A percentile compares a stretch with the other conserved stretches of the same genome.
phyloP scores from a whole-genome alignment of 2,888 invertebrate genomes.

The Caenorhabditis sp. region DNA sequence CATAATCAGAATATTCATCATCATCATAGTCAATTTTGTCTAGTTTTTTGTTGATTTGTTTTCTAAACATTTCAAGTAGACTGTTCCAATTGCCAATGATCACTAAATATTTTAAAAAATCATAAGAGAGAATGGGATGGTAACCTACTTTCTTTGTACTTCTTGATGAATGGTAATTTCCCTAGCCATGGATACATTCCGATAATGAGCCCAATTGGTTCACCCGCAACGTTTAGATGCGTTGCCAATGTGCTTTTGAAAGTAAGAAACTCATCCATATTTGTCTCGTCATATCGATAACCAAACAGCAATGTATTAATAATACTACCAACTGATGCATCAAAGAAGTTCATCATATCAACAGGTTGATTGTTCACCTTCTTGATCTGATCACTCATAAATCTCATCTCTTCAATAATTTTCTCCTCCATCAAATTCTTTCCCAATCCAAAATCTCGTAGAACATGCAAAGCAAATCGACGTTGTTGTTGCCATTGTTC shows the following conservation, averaged over 20 bases:
- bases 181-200: slow-evolving; percentile 36
- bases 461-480: slow-evolving; percentile 42
- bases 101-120: slow-evolving; percentile 10
- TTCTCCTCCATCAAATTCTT: slow-evolving; percentile 52
- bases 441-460: slow-evolving; percentile 49
- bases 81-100: slow-evolving; percentile 25
- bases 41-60: slow-evolving; percentile 28
- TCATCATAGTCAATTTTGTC: slow-evolving; percentile 37
- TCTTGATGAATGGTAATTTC: slow-evolving; percentile 21
- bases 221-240: slow-evolving; percentile 34
- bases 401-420: slow-evolving; percentile 29
- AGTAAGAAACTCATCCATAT: slow-evolving; percentile 29
- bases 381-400: slow-evolving; percentile 16
- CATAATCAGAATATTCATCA: slow-evolving; percentile 42
- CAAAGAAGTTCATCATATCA: slow-evolving; percentile 34
- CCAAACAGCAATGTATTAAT: slow-evolving; percentile 49
- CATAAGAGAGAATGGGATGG: background rate
- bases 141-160: slow-evolving; percentile 19
- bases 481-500: slow-evolving; percentile 38
- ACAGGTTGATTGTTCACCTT: slow-evolving; percentile 2
- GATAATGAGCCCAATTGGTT: slow-evolving; percentile 31
- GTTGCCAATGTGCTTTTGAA: slow-evolving; percentile 24
- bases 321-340: slow-evolving; percentile 44
- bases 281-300: slow-evolving; percentile 48
- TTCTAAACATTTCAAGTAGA: slow-evolving; percentile 31